Conservation (phyloP, 2,113 vertebrate species). For the mouse (Mus musculus) region GRCm39 chr16:80659001-80659500, state of each 20-base stretch:
- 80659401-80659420: neutral
- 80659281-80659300: neutral
- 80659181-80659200: neutral
- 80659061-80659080: no score
- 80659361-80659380: neutral
- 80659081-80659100: neutral
- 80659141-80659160: neutral
- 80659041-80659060: neutral
- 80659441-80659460: neutral
- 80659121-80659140: neutral
- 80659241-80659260: neutral
- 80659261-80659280: neutral
- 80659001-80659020: neutral
- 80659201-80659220: neutral
- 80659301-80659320: neutral
- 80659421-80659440: neutral
- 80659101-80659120: no score
- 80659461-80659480: neutral
- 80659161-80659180: neutral
- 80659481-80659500: neutral
- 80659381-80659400: neutral
- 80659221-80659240: neutral
- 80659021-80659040: neutral
- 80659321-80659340: rapidly evolving
- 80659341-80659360: rapidly evolving